These are phyloP conservation scores for Arizona elegans DNA, from an alignment of 2,113 vertebrate species.

Conservation along the genomic window DNA sequence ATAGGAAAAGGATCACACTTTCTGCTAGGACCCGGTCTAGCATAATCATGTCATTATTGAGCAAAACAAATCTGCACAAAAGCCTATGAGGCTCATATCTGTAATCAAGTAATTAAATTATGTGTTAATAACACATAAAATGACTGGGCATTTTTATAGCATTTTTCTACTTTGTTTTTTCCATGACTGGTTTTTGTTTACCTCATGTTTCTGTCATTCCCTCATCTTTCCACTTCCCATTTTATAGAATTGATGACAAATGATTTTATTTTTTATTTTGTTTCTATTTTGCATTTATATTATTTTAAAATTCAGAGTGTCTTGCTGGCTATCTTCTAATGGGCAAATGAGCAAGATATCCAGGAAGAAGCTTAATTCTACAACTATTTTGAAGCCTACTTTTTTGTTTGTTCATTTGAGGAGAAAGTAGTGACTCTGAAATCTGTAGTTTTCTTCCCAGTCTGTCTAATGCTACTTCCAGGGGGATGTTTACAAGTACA, in stretches of 20 bases:
- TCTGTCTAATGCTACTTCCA: neutral
- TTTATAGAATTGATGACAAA: neutral
- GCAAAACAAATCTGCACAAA: neutral
- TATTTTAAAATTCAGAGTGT: neutral
- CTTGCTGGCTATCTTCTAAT: neutral
- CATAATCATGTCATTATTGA: neutral
- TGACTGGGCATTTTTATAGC: neutral
- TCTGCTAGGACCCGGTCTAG: neutral
- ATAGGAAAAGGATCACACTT: neutral
- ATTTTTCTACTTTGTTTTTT: neutral
- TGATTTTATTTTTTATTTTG: neutral
- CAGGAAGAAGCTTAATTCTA: neutral
- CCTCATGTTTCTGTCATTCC: neutral
- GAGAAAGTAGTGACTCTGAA: conserved; percentile 1
- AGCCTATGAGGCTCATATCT: neutral
- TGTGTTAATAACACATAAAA: neutral
- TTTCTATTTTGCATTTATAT: neutral
- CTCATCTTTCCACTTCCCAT: neutral
- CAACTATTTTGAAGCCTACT: neutral
- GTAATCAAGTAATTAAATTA: neutral
- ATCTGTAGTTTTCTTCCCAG: neutral
- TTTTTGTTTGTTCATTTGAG: neutral
- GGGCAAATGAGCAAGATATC: neutral
- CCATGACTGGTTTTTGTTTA: neutral
- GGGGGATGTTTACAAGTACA: neutral